Base-by-base conservation (phyloP, 37 sponge, comb jelly and placozoan species). In the Oscarella lobularis region DNA sequence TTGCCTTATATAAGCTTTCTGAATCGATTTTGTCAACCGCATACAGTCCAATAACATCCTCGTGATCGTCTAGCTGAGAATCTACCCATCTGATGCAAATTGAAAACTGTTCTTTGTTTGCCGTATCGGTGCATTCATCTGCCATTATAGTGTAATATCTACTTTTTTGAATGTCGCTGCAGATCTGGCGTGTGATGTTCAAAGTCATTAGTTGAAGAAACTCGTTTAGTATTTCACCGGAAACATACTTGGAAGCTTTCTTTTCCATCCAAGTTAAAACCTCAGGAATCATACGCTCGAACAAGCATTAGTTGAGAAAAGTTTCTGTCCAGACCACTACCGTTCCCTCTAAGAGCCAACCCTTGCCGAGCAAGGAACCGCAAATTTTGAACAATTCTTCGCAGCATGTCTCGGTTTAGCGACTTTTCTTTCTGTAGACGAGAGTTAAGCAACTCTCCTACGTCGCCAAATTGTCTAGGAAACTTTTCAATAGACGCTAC, bases 81-180 rank as follows among this genome's bases (percentile, higher is more conserved):
- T 75, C 75, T 3, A 81, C 81, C 81, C 78, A 78, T 9, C 76
- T n/a, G 39, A 73, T 67, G 81, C 81, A 80, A 32, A 85, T 78
- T n/a, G 81, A 74, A 74, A 89, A 89, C 70, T 89, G 90, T 39
- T 89, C 89, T 33, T 80, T 82, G 78, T 85, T 85, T 2, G 81
- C 48, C 29, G 65, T 9, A 35, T 89, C 90, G 0, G 86, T 85
- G 66, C 86, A 89, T 72, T 86, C 86, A 73, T 89, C 90, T 34
- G 86, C 86, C 90, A 89, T 80, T 31, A 83, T 76, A 31, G 41
- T 80, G 74, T 69, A 90, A 73, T 67, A 81, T 1, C 66, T 38
- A 78, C 73, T 83, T 4, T 38, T 66, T 3, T 5, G 35, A 69
- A 90, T 83, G 40, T 40, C 38, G 1, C 34, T n/a, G 39, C 81